Base-by-base conservation (phyloP, 1,140 invertebrate species). In the Drosophila truncata region DNA sequence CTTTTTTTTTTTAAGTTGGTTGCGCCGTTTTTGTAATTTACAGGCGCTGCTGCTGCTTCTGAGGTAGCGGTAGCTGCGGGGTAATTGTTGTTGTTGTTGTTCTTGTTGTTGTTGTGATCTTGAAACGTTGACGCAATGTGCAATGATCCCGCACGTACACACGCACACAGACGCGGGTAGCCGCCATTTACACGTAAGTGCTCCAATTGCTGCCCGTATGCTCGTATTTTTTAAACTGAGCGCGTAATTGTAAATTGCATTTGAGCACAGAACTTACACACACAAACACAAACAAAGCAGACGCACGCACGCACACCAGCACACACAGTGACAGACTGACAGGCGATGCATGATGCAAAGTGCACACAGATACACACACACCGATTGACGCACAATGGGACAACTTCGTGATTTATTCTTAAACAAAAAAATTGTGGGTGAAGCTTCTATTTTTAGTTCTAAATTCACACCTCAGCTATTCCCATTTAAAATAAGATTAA, bases 171-270 rank as follows among this genome's bases (percentile, higher is more conserved):
- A 52, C 33, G 20, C 52, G 14, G 11, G 20, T 16, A 55, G 25
- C 46, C n/a, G 52, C 35, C 50, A 62, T 67, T 57, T 44, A 62
- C 37, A 71, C 78, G 54, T 58, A 47, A 46, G 61, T 66, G 72
- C 72, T 76, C 73, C 73, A 77, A 73, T 73, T 61, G 55, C 27
- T 41, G 54, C n/a, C 31, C 62, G 75, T 65, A 80, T 74, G 42
- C 77, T 82, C 80, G 62, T 64, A 57, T 83, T 60, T 85, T 85
- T 78, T 85, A 70, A 83, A 83, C 81, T 84, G 80, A 82, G 80
- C 82, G 82, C 82, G 82, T 87, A 87, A 87, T 87, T 87, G 84
- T 86, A 87, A 87, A 87, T 87, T 87, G 84, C 84, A 87, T 87
- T 87, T 88, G 66, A 88, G 85, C 80, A 84, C 80, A 84, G 58